phyloP scores from a whole-genome alignment of 2,797 vertebrate species.

The Malacoctenus gilli region DNA sequence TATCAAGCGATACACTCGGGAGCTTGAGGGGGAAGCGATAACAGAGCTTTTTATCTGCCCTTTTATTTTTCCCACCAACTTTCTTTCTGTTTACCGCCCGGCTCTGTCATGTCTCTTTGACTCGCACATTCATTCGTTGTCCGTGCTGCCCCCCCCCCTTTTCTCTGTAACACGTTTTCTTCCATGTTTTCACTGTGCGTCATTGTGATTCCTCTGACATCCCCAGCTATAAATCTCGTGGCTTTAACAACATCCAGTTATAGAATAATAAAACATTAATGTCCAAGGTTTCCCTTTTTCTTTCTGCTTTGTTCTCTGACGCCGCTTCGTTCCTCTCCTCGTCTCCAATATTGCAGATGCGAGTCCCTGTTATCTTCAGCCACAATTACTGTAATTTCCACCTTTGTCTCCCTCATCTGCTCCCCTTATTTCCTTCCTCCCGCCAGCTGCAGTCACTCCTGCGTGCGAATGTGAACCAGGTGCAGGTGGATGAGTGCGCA shows the following conservation, averaged over 20 bases:
- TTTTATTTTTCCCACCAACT: constrained; percentile 69
- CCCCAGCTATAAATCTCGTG: background rate
- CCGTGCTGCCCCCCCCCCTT: constrained; percentile 10
- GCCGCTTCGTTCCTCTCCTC: background rate
- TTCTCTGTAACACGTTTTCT: constrained; percentile 4
- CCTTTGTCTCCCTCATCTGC: constrained; percentile 19
- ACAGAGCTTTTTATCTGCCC: constrained; percentile 68
- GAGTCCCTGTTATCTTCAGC: constrained; percentile 27
- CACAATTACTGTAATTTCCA: constrained; percentile 24
- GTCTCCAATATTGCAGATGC: constrained; percentile 7
- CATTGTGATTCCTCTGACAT: constrained; percentile 15
- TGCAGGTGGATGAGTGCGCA: constrained; percentile 85
- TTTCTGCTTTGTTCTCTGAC: constrained; percentile 17
- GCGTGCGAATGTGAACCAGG: constrained; percentile 81
- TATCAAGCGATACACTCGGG: constrained; percentile 61
- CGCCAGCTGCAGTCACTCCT: constrained; percentile 84
- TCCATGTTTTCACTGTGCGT: constrained; percentile 24
- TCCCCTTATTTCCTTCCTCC: constrained; percentile 13
- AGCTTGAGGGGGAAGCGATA: constrained; percentile 58
- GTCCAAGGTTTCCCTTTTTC: constrained; percentile 2
- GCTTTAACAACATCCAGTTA: constrained; percentile 23
- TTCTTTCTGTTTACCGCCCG: constrained; percentile 59
- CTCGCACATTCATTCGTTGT: constrained; percentile 47
- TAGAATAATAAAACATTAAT: constrained; percentile 18
- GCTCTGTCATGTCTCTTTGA: constrained; percentile 60